Percentiles rank a stretch among this genome's conserved stretches.
Evolutionary conservation across 2,113 vertebrate species (phyloP).

Genomic region (Columbina picui): DNA sequence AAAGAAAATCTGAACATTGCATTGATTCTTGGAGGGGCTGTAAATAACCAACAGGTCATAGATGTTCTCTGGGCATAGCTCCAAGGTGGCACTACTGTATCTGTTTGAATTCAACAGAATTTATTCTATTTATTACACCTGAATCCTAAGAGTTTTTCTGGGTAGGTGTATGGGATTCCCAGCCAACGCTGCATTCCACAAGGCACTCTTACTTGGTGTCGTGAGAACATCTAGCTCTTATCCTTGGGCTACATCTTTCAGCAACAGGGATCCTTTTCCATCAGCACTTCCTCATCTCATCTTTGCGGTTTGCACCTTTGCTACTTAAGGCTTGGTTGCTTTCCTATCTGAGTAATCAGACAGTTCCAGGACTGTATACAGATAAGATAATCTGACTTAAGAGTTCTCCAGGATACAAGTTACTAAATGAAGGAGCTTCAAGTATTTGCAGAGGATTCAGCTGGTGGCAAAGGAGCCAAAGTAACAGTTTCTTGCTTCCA

Average conservation of each 20-base stretch:
- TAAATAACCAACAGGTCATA: not conserved
- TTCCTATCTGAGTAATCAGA: not conserved
- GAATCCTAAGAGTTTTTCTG: not conserved
- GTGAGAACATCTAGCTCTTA: not conserved
- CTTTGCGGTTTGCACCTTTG: not conserved
- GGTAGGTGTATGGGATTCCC: not conserved
- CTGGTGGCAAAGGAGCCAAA: not conserved
- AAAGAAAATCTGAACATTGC: not conserved
- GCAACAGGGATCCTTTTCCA: not conserved
- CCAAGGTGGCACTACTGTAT: not conserved
- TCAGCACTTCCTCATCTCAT: not conserved
- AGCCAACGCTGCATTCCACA: fast-evolving
- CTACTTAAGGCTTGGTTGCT: not conserved
- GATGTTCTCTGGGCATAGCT: not conserved
- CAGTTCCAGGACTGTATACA: not conserved
- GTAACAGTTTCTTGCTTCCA: not conserved
- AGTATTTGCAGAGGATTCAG: not conserved
- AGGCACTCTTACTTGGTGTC: not conserved
- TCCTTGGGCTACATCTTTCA: not conserved
- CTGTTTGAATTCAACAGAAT: not conserved
- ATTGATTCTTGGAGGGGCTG: not conserved
- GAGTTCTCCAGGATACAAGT: not conserved
- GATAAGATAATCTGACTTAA: not conserved
- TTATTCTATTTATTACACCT: not conserved
- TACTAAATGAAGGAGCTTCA: not conserved